Evolutionary conservation across 2,797 vertebrate genomes (phyloP).

Genomic region (Ptychobarbus kaznakovi): DNA sequence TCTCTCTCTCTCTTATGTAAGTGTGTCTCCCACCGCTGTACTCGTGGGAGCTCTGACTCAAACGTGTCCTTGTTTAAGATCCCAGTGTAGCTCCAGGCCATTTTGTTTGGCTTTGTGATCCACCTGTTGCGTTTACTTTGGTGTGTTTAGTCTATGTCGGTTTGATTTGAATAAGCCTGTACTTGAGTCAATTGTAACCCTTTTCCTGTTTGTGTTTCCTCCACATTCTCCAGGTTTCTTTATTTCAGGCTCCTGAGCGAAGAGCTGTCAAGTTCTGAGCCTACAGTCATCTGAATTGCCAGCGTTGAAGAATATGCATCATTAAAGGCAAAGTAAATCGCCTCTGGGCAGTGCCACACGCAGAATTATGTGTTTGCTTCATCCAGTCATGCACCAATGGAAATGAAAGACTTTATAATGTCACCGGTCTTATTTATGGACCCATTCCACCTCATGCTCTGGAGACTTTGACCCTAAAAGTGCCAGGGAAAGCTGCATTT

Average conservation of each 20-base stretch:
- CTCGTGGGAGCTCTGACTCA: conserved; percentile 57
- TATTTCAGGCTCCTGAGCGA: background rate
- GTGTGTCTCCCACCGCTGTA: conserved; percentile 26
- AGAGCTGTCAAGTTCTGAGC: background rate
- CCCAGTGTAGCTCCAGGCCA: background rate
- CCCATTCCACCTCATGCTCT: conserved; percentile 48
- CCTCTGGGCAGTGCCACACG: background rate
- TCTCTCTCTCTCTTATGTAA: conserved; percentile 23
- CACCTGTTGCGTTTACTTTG: conserved; percentile 64
- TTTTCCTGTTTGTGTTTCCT: conserved; percentile 14
- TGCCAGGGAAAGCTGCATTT: background rate
- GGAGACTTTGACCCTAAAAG: conserved; percentile 60
- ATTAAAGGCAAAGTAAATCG: background rate
- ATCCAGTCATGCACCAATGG: background rate
- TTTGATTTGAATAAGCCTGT: background rate
- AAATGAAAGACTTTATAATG: conserved; percentile 7
- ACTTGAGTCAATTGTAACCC: background rate
- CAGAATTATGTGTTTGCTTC: background rate
- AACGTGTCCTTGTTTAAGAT: conserved; percentile 56
- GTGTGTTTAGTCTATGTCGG: conserved; percentile 42
- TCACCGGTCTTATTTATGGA: conserved; percentile 1
- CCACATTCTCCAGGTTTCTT: conserved; percentile 38
- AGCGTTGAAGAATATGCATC: conserved; percentile 5
- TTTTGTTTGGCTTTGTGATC: conserved; percentile 7
- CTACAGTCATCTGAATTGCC: background rate